A percentile compares a stretch with the other conserved stretches of the same genome.
Conservation (phyloP, 2,113 vertebrate genomes). For the Periophthalmus modestus region DNA sequence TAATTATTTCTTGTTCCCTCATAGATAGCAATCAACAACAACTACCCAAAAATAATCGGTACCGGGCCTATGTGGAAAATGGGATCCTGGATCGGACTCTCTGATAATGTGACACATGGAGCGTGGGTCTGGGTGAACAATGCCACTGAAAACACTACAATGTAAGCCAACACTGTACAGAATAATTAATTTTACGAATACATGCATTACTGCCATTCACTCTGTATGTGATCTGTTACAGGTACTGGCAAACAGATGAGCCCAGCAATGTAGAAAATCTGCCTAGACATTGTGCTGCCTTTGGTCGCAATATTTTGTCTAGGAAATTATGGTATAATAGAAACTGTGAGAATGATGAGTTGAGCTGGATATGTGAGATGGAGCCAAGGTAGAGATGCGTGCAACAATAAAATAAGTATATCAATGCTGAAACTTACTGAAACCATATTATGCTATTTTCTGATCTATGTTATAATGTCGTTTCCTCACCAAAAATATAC, state of each 20-base stretch:
- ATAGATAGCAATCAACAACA: conserved; percentile 34
- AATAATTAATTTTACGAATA: neutral
- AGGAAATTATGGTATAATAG: conserved; percentile 39
- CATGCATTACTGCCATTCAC: neutral
- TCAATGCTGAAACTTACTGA: too few relatives aligned
- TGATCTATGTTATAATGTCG: too few relatives aligned
- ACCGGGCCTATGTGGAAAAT: conserved; percentile 24
- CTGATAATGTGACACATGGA: conserved; percentile 3
- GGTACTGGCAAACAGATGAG: conserved; percentile 50
- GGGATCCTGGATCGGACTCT: conserved; percentile 65
- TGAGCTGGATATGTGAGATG: conserved; percentile 65
- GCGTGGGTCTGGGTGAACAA: conserved; percentile 63
- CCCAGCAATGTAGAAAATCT: conserved; percentile 5
- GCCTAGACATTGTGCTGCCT: conserved; percentile 51
- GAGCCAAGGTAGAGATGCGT: neutral
- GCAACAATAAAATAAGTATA: neutral
- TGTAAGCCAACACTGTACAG: conserved; percentile 30
- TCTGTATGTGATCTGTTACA: conserved; percentile 11
- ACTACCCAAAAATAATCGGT: neutral
- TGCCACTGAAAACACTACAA: conserved; percentile 22
- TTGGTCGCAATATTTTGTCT: neutral
- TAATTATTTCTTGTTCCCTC: neutral
- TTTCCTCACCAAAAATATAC: too few relatives aligned
- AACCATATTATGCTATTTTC: too few relatives aligned
- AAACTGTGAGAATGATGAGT: conserved; percentile 21